phyloP scores from a whole-genome alignment of 2,888 invertebrate species.

The Synanthedon myopaeformis region DNA sequence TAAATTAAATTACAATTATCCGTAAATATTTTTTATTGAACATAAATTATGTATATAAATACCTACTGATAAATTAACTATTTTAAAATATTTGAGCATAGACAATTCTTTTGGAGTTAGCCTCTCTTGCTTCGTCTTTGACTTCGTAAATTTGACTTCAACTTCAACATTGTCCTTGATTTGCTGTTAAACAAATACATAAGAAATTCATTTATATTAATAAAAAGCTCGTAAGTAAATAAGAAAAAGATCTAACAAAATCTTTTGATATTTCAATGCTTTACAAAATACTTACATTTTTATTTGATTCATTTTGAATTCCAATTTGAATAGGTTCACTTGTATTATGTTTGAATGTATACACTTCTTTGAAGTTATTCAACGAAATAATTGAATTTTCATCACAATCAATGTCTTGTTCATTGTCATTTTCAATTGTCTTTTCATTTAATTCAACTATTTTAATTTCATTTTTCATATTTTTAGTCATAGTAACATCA shows the following conservation, averaged over 20 bases:
- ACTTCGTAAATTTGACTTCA: not conserved
- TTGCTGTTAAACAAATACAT: not conserved
- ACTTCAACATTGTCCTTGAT: not conserved
- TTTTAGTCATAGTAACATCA: too few relatives aligned
- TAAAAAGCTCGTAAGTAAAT: not conserved
- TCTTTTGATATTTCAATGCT: not conserved
- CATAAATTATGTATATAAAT: not conserved
- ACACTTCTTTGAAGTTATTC: too few relatives aligned
- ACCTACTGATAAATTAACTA: slow-evolving; percentile 16
- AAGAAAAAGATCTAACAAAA: not conserved
- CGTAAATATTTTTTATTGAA: too few relatives aligned
- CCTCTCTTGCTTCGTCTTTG: not conserved
- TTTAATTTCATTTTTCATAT: too few relatives aligned
- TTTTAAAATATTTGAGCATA: slow-evolving; percentile 15
- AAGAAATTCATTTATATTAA: not conserved
- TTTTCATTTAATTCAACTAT: too few relatives aligned
- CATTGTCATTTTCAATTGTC: too few relatives aligned
- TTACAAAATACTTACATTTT: not conserved
- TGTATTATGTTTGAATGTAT: too few relatives aligned
- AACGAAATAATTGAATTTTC: too few relatives aligned
- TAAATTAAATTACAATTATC: too few relatives aligned
- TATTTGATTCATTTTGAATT: too few relatives aligned
- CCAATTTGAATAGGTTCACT: too few relatives aligned
- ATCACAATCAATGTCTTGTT: too few relatives aligned
- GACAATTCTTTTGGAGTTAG: slow-evolving; percentile 7